Evolutionary conservation across 1,140 invertebrate genomes (phyloP), one percentile per base, ranked within the genome.

Genomic region (Idris sp.): DNA sequence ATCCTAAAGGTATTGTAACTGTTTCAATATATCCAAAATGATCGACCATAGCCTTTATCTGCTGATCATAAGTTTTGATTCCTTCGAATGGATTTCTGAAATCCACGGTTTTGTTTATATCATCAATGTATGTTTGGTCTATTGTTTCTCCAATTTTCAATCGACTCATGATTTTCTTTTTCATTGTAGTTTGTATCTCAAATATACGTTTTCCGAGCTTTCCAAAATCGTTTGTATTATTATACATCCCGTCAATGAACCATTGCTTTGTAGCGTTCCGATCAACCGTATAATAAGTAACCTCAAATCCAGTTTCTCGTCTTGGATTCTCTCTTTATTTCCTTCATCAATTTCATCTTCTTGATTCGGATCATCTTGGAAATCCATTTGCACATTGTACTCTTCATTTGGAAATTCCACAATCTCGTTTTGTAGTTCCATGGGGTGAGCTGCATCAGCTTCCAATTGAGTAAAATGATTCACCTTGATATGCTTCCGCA

Each of bases 191-290:
- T 4, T 54, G 13, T 54, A 54, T 41, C 30, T 16, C 16, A n/a
- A 31, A 54, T 30, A 14, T 41, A 54, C 0, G 31, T 54, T 26
- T 54, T 74, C 62, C 25, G 16, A 46, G 19, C 68, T 14, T 25
- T 74, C 62, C 13, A 68, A 13, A 28, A 74, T 48, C 15, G 1
- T n/a, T n/a, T n/a, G 33, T 15, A 31, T 26, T 36, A 67, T 43
- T 31, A 59, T 36, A 35, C 13, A 22, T 1, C 31, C 46, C 8
- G 69, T 74, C 35, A 67, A 58, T 40, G 43, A 62, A 26, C 38
- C 38, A 26, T 62, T 28, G 22, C 54, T 38, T 18, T 72, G 48
- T n/a, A 72, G 59, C 19, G 22, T 33, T 14, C 38, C 67, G n/a
- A 54, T 46, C 56, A 72, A 62, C 43, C 46, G 11, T 43, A 62